Conservation (phyloP, 2,113 vertebrate species). For the Megaleporinus macrocephalus region DNA sequence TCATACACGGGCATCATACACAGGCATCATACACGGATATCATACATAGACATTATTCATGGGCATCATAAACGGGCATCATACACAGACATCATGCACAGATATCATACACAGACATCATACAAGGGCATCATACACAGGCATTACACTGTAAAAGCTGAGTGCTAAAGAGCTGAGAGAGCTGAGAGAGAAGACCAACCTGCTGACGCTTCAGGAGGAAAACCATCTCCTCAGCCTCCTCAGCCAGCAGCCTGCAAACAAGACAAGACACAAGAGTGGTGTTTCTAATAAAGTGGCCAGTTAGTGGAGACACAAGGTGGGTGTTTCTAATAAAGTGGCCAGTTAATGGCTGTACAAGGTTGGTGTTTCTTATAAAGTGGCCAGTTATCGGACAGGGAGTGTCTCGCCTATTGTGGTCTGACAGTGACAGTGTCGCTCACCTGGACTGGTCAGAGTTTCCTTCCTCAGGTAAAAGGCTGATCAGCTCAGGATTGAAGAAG, state of each 20-base stretch:
- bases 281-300: too few relatives aligned
- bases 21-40: background rate
- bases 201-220: constrained; percentile 54
- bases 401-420: background rate
- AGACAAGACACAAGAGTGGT: background rate
- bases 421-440: constrained; percentile 41
- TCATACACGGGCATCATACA: background rate
- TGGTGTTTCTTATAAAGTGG: background rate
- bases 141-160: background rate
- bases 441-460: constrained; percentile 53
- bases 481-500: constrained; percentile 67
- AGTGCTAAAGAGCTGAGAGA: background rate
- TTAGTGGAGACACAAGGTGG: too few relatives aligned
- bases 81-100: background rate
- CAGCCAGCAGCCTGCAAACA: constrained; percentile 61
- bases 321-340: too few relatives aligned
- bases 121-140: background rate
- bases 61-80: background rate
- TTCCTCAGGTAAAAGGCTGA: constrained; percentile 48
- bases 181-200: constrained; percentile 51
- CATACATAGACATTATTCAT: too few relatives aligned
- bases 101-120: too few relatives aligned
- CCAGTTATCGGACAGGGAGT: background rate
- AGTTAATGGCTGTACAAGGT: too few relatives aligned
- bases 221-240: constrained; percentile 62